Base-by-base conservation (phyloP, 2,888 invertebrate species). In the Willowsia nigromaculata region DNA sequence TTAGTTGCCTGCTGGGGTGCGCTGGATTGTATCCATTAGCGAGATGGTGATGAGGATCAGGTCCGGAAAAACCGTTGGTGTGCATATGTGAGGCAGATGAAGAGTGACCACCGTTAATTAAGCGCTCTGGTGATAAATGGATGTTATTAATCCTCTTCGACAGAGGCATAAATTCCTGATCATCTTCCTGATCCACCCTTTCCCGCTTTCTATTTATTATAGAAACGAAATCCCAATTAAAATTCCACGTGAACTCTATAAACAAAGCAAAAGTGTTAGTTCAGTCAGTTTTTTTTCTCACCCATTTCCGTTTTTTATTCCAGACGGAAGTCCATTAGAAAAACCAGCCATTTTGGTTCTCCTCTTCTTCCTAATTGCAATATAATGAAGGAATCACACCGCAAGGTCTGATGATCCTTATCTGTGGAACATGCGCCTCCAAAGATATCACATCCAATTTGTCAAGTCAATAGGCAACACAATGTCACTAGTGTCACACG, bases 71-170 rank as follows among this genome's bases (percentile, higher is more conserved):
- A 18, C 83, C 50, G 9, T 83, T 68, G 6, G 65, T 18, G 18
- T 43, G 83, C 30, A 53, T 22, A 13, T 53, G 40, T 27, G 33
- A 18, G 0, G 40, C n/a, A 6, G 50, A 37, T n/a, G n/a, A n/a
- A n/a, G n/a, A n/a, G 27, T 56, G 11, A 18, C n/a, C 33, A 18
- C 89, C 90, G 40, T 91, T 90, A 13, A 74, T 15, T 25, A 87
- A 25, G 3, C 82, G 88, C 40, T 93, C 93, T 86, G 94, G 94
- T 47, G 96, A 96, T 93, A 97, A 96, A 93, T 97, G 97, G 81
- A 98, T 95, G 94, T 97, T 97, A 94, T 98, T 98, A 93, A 98
- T 98, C 93, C 98, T 95, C 94, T 98, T 98, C 15, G 97, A 97
- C 82, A 98, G 94, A 83, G 98, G 98, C 95, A 97, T 96, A 93